These are phyloP conservation scores for Laspeyria flexula DNA, from an alignment of 2,888 invertebrate genomes.

Conservation along the genomic window DNA sequence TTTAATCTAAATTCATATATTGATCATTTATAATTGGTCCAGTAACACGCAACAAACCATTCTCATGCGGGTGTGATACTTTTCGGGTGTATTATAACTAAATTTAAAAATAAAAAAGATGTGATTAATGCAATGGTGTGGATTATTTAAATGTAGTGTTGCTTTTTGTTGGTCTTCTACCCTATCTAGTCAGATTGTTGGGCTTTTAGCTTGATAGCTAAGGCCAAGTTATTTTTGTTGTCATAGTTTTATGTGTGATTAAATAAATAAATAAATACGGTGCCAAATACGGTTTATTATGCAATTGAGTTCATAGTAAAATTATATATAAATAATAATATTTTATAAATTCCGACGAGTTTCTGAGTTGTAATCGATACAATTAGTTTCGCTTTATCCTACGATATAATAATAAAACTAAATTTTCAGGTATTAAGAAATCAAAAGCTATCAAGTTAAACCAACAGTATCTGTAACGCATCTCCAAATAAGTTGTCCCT, in stretches of 20 bases:
- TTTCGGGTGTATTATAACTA: constrained; percentile 29
- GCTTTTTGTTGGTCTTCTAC: constrained; percentile 38
- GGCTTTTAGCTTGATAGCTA: constrained; percentile 25
- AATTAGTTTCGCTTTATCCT: too few relatives aligned
- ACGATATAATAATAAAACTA: too few relatives aligned
- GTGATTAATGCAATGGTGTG: constrained; percentile 53
- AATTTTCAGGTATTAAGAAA: too few relatives aligned
- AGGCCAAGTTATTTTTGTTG: too few relatives aligned
- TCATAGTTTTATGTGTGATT: too few relatives aligned
- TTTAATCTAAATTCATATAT: too few relatives aligned
- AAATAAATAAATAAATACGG: too few relatives aligned
- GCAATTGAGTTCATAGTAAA: too few relatives aligned
- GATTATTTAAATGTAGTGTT: constrained; percentile 37
- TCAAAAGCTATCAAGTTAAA: constrained; percentile 32
- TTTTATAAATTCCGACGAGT: too few relatives aligned
- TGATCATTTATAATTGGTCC: constrained; percentile 3
- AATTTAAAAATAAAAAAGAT: constrained; percentile 17
- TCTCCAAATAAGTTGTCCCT: constrained; percentile 24
- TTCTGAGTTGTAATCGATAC: too few relatives aligned
- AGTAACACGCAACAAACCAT: constrained; percentile 8
- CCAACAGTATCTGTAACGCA: constrained; percentile 23
- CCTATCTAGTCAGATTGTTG: constrained; percentile 19
- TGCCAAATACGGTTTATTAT: too few relatives aligned
- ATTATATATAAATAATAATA: too few relatives aligned
- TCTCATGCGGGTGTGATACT: constrained; percentile 16